phyloP scores from a whole-genome alignment of 2,797 vertebrate genomes.

The Rousettus madagascariensis region DNA sequence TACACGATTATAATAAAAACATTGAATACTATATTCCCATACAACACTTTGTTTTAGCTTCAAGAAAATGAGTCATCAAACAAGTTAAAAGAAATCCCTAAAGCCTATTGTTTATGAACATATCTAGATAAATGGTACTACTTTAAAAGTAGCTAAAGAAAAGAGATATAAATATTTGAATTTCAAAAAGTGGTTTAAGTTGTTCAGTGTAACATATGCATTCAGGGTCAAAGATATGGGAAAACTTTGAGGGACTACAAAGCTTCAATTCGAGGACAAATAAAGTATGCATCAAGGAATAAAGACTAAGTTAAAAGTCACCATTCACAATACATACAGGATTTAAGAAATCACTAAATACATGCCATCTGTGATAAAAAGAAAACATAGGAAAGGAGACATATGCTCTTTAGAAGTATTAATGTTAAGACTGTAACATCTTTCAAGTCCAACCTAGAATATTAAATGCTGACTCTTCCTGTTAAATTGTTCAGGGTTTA shows the following conservation, averaged over 20 bases:
- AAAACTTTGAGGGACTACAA: not conserved
- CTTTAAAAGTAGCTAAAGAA: slow-evolving; percentile 11
- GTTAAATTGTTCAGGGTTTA: too few species aligned
- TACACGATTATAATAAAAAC: not conserved
- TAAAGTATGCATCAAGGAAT: not conserved
- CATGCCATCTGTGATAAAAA: not conserved
- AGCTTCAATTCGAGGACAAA: not conserved
- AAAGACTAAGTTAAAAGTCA: not conserved
- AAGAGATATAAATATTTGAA: not conserved
- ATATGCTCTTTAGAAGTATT: not conserved
- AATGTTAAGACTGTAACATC: not conserved
- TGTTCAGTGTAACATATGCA: not conserved
- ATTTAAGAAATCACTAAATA: not conserved
- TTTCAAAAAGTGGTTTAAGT: not conserved
- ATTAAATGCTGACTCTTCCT: not conserved
- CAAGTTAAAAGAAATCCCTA: not conserved
- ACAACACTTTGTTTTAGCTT: not conserved
- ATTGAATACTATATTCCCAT: not conserved
- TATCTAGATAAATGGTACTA: not conserved
- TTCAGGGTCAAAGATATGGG: not conserved
- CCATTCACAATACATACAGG: not conserved
- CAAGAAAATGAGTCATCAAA: slow-evolving; percentile 27
- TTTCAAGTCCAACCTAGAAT: not conserved
- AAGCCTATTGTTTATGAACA: not conserved
- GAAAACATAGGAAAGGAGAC: not conserved